Base-by-base conservation (phyloP, 2,113 vertebrate genomes). In the Motacilla tschutschensis region DNA sequence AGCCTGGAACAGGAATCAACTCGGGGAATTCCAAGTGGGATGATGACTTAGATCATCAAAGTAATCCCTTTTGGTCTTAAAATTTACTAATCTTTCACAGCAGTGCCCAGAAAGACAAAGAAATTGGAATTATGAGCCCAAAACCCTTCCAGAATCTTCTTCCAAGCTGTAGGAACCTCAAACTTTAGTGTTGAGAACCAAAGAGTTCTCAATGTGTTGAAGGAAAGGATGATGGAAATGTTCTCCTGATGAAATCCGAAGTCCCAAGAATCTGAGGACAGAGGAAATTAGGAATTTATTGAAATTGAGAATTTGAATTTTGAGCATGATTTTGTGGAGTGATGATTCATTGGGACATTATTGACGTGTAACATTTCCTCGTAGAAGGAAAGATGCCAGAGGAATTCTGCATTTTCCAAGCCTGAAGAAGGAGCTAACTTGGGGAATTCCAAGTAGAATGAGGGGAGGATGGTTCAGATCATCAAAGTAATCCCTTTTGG, bases 251-350 rank as follows among this genome's bases (percentile, higher is more conserved):
- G 70, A 47, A 83, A 51, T 12, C 26, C 3, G 25, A 59, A 91
- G 72, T 53, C 19, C 38, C 18, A 50, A 54, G n/a, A 46, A 36
- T 21, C 10, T 35, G 14, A 66, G 69, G 16, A n/a, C 4, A 2
- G 4, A 9, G 46, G 14, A 38, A 79, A 62, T 20, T 18, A 31
- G 43, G 43, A 33, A 64, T 64, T 46, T 86, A 31, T 66, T 67
- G 20, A 55, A 33, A 33, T 33, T 33, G 41, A 8, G 6, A 25
- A 57, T 65, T 31, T 51, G 26, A 38, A 59, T 83, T 76, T 51
- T 2, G 1, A 22, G 36, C 5, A 0, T 33, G 24, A 44, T 16
- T 38, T 17, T 7, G 3, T 40, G 6, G 7, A 31, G 46, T 7
- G 18, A 60, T 50, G 44, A 51, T 38, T 6, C 31, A 13, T 24